Percentiles rank a stretch among this genome's conserved stretches.
phyloP scores from a whole-genome alignment of 1,140 invertebrate species.

The Brachionus koreanus region DNA sequence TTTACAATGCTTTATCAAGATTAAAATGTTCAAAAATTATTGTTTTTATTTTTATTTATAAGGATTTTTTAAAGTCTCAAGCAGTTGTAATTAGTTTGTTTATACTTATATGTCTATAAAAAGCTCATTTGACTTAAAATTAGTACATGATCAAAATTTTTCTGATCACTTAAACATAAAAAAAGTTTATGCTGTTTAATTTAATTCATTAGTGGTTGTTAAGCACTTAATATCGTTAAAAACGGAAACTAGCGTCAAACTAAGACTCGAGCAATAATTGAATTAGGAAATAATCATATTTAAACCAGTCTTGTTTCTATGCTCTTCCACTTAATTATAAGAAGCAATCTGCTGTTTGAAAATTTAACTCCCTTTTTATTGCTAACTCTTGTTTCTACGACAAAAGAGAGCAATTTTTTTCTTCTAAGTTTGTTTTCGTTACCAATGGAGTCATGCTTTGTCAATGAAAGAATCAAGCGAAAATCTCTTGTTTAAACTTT shows the following conservation, averaged over 20 bases:
- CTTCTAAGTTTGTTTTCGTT: conserved; percentile 5
- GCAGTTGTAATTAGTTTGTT: neutral
- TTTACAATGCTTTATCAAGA: neutral
- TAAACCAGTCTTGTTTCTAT: neutral
- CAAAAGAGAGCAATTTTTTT: neutral
- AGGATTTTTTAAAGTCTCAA: neutral
- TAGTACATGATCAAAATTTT: neutral
- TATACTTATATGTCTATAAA: neutral
- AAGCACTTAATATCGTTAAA: conserved; percentile 4
- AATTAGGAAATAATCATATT: neutral
- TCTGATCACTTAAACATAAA: neutral
- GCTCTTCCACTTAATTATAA: neutral
- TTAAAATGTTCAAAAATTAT: neutral
- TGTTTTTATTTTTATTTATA: neutral
- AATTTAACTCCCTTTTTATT: neutral
- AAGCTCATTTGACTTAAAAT: neutral
- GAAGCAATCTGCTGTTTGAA: conserved; percentile 17
- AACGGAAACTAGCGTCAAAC: neutral
- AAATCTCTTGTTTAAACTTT: conserved; percentile 36
- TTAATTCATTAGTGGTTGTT: conserved; percentile 1
- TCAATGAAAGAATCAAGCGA: conserved; percentile 14
- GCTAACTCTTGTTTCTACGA: neutral
- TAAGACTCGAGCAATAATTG: neutral
- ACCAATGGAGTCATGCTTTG: conserved; percentile 40
- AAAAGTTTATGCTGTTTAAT: neutral